phyloP scores from a whole-genome alignment of 2,797 vertebrate genomes.

The Cephalopachus bancanus region DNA sequence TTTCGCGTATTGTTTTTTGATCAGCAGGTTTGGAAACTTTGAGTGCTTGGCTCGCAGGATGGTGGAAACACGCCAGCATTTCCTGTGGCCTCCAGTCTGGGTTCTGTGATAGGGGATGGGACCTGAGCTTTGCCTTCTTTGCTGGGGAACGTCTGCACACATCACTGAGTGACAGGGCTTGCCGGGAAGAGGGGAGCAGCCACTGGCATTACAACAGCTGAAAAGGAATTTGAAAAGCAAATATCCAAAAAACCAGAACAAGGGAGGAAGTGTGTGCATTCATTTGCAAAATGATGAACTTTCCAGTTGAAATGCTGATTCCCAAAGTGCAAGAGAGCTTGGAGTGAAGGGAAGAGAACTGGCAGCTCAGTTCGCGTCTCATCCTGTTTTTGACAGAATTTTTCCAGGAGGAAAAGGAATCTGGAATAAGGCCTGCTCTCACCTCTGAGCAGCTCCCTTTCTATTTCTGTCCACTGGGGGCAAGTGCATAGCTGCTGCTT shows the following conservation, averaged over 20 bases:
- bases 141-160: not conserved
- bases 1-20: constrained; percentile 63
- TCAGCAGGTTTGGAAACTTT: constrained; percentile 84
- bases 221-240: constrained; percentile 75
- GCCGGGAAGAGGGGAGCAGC: not conserved
- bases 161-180: not conserved
- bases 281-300: constrained; percentile 68
- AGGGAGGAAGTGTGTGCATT: constrained; percentile 58
- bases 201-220: not conserved
- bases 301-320: constrained; percentile 66
- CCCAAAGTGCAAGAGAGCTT: not conserved
- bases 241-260: constrained; percentile 60
- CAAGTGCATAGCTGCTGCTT: not conserved
- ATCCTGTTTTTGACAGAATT: constrained; percentile 54
- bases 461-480: constrained; percentile 37
- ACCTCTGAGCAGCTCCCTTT: not conserved
- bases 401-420: constrained; percentile 65
- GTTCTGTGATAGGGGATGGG: constrained; percentile 54
- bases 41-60: constrained; percentile 72
- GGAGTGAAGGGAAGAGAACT: not conserved
- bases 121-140: not conserved
- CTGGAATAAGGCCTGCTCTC: not conserved
- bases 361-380: not conserved
- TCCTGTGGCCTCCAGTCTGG: constrained; percentile 70
- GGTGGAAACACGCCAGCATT: constrained; percentile 51